Base-by-base conservation (phyloP, 2,888 invertebrate genomes). In the Thysanoteuthis rhombus region DNA sequence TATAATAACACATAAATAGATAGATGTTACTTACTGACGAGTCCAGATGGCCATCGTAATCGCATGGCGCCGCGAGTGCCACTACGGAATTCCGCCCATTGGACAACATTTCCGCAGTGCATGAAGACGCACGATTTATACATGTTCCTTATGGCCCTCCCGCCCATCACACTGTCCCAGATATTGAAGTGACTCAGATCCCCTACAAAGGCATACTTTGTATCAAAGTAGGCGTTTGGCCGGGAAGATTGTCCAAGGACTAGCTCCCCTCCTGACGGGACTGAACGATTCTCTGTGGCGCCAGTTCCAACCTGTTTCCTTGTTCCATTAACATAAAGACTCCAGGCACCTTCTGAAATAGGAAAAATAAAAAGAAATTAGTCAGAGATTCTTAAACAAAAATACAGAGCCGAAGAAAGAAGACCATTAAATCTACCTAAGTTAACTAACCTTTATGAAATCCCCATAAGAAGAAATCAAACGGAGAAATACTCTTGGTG, bases 71-170 rank as follows among this genome's bases (percentile, higher is more conserved):
- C 97, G 40, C 97, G 94, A 0, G 97, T 97, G 6, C 97, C 97
- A 47, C 96, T 95, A 40, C 97, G 95, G 94, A 97, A 97, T 94
- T 97, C 97, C 75, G 96, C 96, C 97, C 97, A 97, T 94, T 97
- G 96, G 3, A 97, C 96, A 6, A 96, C 97, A 94, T 97, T 96
- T 42, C 97, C 97, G 94, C 97, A 97, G 93, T 96, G 95, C 95
- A 96, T 96, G 93, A 96, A 95, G 10, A 94, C 96, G 95, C 97
- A 97, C 75, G 97, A 96, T 16, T 93, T 93, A 39, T 95, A 95
- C 25, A 96, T 94, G n/a, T 94, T 92, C 1, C 93, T 91, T 38
- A 96, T 94, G 58, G 96, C 96, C 22, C 94, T 93, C 28, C 93
- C 92, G 4, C 94, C 95, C 94, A 96, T 94, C n/a, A 95, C 95